A percentile compares a stretch with the other conserved stretches of the same genome.
Evolutionary conservation across 2,797 vertebrate genomes (phyloP).

Genomic region (Nannoperca australis): DNA sequence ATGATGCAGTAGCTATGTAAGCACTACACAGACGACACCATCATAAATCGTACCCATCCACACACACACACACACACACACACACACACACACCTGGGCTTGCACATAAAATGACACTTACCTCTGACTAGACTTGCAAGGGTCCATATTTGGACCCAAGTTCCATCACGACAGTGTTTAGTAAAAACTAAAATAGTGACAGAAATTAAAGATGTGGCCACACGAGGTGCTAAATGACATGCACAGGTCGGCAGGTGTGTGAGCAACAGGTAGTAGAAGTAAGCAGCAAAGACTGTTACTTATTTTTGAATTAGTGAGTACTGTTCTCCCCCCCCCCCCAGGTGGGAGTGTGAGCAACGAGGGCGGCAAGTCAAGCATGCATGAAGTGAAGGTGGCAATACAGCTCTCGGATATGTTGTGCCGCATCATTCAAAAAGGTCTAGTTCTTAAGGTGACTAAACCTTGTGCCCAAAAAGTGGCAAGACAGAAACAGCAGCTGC

Average conservation of each 20-base stretch:
- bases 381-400: slow-evolving; percentile 2
- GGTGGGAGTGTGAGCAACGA: slow-evolving; percentile 18
- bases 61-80: slow-evolving; percentile 39
- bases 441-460: background rate
- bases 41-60: slow-evolving; percentile 32
- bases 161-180: slow-evolving; percentile 79
- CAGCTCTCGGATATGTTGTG: background rate
- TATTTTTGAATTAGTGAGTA: slow-evolving; percentile 2
- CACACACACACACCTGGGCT: slow-evolving; percentile 49
- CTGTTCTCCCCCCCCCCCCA: background rate
- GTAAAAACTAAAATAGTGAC: slow-evolving; percentile 77
- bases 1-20: slow-evolving; percentile 26
- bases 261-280: background rate
- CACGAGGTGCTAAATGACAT: slow-evolving; percentile 49
- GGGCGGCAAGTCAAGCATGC: slow-evolving; percentile 46
- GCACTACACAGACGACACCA: slow-evolving; percentile 54
- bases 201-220: slow-evolving; percentile 75
- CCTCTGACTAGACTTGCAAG: slow-evolving; percentile 81
- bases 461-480: background rate
- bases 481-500: slow-evolving; percentile 1
- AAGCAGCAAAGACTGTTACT: slow-evolving; percentile 20
- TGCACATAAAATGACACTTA: slow-evolving; percentile 79
- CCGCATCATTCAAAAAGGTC: background rate
- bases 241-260: slow-evolving; percentile 20
- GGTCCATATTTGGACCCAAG: slow-evolving; percentile 77